phyloP scores from a whole-genome alignment of 2,888 invertebrate species.

The Unio delphinus region DNA sequence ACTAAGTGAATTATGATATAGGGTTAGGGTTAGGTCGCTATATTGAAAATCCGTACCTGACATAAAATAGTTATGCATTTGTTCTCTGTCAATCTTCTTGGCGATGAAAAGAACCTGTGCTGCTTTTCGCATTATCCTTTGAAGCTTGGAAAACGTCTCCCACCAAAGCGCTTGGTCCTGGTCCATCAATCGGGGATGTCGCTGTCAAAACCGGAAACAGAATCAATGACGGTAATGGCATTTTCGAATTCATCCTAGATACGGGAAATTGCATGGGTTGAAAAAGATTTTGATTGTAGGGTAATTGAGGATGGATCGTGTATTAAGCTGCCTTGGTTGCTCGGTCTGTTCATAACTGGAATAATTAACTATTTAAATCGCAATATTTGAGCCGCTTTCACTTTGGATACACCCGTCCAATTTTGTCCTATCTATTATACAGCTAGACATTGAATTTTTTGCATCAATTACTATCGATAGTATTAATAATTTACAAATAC shows the following conservation, averaged over 20 bases:
- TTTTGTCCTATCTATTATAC: too few relatives aligned
- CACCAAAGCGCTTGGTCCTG: constrained; percentile 98
- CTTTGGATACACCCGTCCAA: too few relatives aligned
- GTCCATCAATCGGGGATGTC: constrained; percentile 75
- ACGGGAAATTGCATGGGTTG: background rate
- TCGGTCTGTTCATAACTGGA: background rate
- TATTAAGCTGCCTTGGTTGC: background rate
- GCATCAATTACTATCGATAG: too few relatives aligned
- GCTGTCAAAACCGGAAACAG: constrained; percentile 31
- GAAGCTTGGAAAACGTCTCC: constrained; percentile 96
- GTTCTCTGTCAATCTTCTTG: constrained; percentile 90
- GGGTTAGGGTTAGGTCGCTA: too few relatives aligned
- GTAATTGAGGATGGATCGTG: background rate
- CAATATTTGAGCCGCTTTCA: too few relatives aligned
- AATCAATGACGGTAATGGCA: background rate
- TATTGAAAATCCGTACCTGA: constrained; percentile 79
- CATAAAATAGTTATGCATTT: constrained; percentile 99
- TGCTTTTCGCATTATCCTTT: constrained; percentile 92
- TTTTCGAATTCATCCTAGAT: background rate
- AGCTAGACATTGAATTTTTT: too few relatives aligned
- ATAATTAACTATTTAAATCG: background rate
- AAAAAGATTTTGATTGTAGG: background rate
- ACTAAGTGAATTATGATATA: too few relatives aligned
- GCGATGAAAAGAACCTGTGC: constrained; percentile 87
- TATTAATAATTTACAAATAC: too few relatives aligned